Conservation (phyloP, 2,113 vertebrate genomes). For the Syngnathoides biaculeatus region DNA sequence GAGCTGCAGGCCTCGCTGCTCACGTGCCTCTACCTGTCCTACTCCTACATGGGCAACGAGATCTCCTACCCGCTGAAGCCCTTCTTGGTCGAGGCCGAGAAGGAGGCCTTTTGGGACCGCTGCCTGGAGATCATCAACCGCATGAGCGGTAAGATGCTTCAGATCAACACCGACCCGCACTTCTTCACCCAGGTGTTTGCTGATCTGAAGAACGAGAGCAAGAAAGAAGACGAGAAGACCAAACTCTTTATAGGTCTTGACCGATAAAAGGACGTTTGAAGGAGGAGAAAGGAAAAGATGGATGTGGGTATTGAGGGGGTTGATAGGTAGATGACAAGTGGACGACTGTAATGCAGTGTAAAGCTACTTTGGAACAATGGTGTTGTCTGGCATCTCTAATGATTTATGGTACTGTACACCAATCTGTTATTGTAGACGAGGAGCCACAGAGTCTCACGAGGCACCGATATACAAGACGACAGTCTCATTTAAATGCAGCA, state of each 20-base stretch:
- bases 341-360: conserved; percentile 13
- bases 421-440: background rate
- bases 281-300: conserved; percentile 2
- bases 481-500: background rate
- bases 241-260: conserved; percentile 86
- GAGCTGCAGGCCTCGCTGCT: conserved; percentile 75
- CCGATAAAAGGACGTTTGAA: conserved; percentile 71
- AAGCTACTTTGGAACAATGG: conserved; percentile 15
- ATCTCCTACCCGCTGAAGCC: conserved; percentile 77
- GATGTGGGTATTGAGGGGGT: conserved; percentile 6
- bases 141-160: conserved; percentile 76
- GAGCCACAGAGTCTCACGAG: background rate
- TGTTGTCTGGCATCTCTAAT: conserved; percentile 55
- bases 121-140: conserved; percentile 74
- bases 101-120: conserved; percentile 76
- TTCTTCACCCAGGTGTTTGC: conserved; percentile 77
- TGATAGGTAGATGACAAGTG: background rate
- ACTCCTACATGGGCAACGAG: conserved; percentile 78
- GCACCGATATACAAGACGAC: background rate
- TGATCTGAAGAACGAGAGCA: conserved; percentile 75
- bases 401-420: conserved; percentile 1
- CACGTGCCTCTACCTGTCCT: conserved; percentile 76
- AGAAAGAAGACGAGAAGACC: conserved; percentile 78
- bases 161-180: conserved; percentile 76
- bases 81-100: conserved; percentile 74